phyloP scores from a whole-genome alignment of 2,113 vertebrate genomes.

The Capreolus pygargus region DNA sequence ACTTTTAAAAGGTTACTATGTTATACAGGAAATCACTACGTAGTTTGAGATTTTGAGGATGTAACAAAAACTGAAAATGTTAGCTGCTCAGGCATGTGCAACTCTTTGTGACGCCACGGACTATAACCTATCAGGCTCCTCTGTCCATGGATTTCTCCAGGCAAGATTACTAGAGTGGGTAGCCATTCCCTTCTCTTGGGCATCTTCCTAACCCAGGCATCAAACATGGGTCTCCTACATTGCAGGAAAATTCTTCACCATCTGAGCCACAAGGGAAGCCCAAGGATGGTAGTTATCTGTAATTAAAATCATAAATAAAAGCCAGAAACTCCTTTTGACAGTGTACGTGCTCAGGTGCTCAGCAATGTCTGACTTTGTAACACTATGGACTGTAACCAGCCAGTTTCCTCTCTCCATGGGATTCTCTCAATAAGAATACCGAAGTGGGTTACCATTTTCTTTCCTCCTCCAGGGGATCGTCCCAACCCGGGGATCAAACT shows the following conservation, averaged over 20 bases:
- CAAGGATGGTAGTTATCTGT: background rate
- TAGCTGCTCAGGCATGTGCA: background rate
- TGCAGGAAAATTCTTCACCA: background rate
- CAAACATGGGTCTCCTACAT: background rate
- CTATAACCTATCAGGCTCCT: background rate
- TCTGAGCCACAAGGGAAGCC: background rate
- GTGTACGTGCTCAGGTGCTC: rapidly evolving
- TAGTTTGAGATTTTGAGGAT: background rate
- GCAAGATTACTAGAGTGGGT: background rate
- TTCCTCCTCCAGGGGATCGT: background rate
- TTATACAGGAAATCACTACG: background rate
- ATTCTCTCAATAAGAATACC: background rate
- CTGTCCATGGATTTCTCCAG: background rate
- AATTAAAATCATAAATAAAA: slow-evolving; percentile 19
- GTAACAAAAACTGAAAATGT: background rate
- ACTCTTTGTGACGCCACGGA: background rate
- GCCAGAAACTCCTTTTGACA: background rate
- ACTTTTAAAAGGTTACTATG: background rate
- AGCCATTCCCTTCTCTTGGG: background rate
- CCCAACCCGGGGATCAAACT: background rate
- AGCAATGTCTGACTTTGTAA: background rate
- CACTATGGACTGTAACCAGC: background rate
- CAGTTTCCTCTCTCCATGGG: background rate
- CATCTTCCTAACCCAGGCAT: background rate
- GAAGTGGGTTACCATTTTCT: background rate